Base-by-base conservation (phyloP, 2,888 invertebrate genomes). In the Blera fallax region DNA sequence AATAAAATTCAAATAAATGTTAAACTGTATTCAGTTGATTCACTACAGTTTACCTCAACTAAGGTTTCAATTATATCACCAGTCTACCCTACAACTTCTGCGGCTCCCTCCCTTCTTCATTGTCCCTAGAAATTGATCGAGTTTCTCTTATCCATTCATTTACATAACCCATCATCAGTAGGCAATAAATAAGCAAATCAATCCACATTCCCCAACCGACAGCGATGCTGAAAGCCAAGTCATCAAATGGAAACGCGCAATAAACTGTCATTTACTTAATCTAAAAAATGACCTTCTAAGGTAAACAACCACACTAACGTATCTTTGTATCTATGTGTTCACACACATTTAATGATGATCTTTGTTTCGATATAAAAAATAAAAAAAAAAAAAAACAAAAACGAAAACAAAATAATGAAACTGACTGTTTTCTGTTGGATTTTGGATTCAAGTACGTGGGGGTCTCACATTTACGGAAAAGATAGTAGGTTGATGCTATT, bases 201-300 rank as follows among this genome's bases (percentile, higher is more conserved):
- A 64, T 78, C 77, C 60, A 77, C 43, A 34, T 16, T 74, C 16
- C 14, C 52, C 67, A 21, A 27, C 32, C 32, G 34, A 60, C 37
- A 58, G 29, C 27, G 50, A 50, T 60, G 52, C 45, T 27, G 34
- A 45, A 27, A 16, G 40, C 21, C 40, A 52, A 69, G 43, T 69
- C 77, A 62, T 78, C 76, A 32, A 64, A 62, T 48, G 48, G 27
- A 73, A 80, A 58, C 54, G 69, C 67, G 74, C 81, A 81, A 60
- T 81, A 81, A 34, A 74, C 62, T 62, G 60, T 74, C 81, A 56
- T 54, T 73, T 52, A 14, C n/a, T 54, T 45, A 69, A 64, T 34
- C 54, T 64, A 45, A 45, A 69, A 72, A 81, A 80, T 81, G 67
- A 69, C 80, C 80, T 69, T 81, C 74, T 81, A 81, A 45, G 80